phyloP scores from a whole-genome alignment of 2,797 vertebrate species.

The Sebastes minor region DNA sequence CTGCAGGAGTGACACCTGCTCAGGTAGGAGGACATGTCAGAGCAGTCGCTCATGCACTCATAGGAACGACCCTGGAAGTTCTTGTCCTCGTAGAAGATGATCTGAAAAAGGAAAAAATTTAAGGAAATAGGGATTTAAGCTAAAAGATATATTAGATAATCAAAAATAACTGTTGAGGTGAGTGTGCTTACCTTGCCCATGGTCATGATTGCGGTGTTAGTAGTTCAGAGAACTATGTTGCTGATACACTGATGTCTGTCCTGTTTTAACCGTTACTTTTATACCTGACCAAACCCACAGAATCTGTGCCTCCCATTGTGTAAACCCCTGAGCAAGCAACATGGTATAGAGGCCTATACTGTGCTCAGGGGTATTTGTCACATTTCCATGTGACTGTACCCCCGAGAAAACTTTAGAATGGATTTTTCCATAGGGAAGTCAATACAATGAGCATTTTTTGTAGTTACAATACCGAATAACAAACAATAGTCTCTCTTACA shows the following conservation, averaged over 20 bases:
- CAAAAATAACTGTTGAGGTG: neutral
- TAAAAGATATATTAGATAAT: neutral
- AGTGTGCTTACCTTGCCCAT: slow-evolving; percentile 72
- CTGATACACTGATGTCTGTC: slow-evolving; percentile 53
- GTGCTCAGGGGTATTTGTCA: slow-evolving; percentile 51
- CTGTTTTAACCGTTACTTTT: slow-evolving; percentile 75
- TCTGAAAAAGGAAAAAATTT: slow-evolving; percentile 56
- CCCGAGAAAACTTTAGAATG: slow-evolving; percentile 69
- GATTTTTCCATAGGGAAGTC: slow-evolving; percentile 49
- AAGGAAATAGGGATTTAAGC: neutral
- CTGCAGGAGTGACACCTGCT: slow-evolving; percentile 77
- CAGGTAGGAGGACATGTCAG: slow-evolving; percentile 73
- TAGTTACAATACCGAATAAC: slow-evolving; percentile 33
- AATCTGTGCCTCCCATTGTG: slow-evolving; percentile 68
- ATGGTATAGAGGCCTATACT: slow-evolving; percentile 72
- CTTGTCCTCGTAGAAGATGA: slow-evolving; percentile 81
- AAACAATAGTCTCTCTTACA: slow-evolving; percentile 45
- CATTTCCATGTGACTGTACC: slow-evolving; percentile 60
- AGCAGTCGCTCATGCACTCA: slow-evolving; percentile 72
- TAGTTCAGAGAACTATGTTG: slow-evolving; percentile 43
- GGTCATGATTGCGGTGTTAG: slow-evolving; percentile 28
- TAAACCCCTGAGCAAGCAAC: slow-evolving; percentile 70
- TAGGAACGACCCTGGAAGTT: slow-evolving; percentile 79
- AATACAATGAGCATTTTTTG: slow-evolving; percentile 49
- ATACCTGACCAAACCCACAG: slow-evolving; percentile 73